Evolutionary conservation across 2,888 invertebrate species (phyloP), one percentile per base, ranked within the genome.

Genomic region (Lordiphosa andalusiaca): DNA sequence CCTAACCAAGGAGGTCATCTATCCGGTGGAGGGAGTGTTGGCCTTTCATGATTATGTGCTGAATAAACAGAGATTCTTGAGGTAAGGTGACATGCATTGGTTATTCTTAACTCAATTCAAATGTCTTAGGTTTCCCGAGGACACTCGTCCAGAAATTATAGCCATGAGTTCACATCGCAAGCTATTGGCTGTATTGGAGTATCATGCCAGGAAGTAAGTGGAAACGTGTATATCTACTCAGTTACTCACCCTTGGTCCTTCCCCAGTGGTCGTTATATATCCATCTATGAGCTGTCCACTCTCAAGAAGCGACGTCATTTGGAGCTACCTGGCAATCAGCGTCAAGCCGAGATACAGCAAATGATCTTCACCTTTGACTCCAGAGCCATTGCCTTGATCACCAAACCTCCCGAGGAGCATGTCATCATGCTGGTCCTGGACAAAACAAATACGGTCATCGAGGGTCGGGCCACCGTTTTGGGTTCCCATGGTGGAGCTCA

Each of bases 21-120:
- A 96, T 88, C 95, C 95, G 0, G 94, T 94, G 30, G 96, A 95
- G 50, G 93, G 93, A 49, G 94, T 94, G 1, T 89, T 96, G 47
- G 92, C 93, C 0, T 91, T 95, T 60, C 95, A 96, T 77, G 94
- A 95, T 86, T 93, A 92, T 86, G 90, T 92, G 6, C 92, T 93
- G 73, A 93, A 93, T 83, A 93, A 92, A 68, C 96, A 96, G 85
- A 92, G 92, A 78, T 94, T 94, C 77, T 93, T 95, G 48, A 91
- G 93, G 87, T 87, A 52, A 35, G 54, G 54, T 3, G 4, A 10
- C 10, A 16, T 16, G 1, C 1, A 1, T 16, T 16, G 16, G 16
- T 16, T 16, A 16, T 16, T 9, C 6, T 16, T 10, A 12, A 33
- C 9, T 1, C 0, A 4, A 1, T 1, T 13, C 23, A 9, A 40